A percentile compares a stretch with the other conserved stretches of the same genome.
Conservation (phyloP, 2,113 vertebrate genomes). For the Triplophysa tibetana region DNA sequence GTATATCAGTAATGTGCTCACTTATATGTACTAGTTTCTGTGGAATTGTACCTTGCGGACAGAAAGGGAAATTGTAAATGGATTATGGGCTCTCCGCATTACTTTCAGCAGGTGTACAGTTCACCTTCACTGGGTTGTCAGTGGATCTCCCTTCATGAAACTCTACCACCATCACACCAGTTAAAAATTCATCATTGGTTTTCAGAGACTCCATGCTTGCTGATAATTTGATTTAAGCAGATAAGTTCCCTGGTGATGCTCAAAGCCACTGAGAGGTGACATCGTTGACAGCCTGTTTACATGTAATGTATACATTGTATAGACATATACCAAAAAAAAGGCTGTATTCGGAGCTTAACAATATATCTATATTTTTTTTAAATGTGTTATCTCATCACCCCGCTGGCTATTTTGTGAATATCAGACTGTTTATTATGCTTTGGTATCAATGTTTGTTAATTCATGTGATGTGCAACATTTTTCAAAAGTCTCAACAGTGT, state of each 20-base stretch:
- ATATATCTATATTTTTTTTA: neutral
- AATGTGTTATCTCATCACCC: neutral
- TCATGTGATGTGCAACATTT: neutral
- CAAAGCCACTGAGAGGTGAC: constrained; percentile 37
- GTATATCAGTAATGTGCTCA: no score
- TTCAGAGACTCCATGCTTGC: constrained; percentile 10
- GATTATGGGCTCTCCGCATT: constrained; percentile 12
- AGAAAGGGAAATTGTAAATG: neutral
- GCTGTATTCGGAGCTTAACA: neutral
- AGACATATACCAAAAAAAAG: neutral
- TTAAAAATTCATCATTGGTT: constrained; percentile 56
- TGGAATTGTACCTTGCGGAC: neutral
- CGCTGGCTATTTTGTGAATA: neutral
- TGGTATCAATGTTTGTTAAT: neutral
- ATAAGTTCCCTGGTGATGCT: constrained; percentile 32
- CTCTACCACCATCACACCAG: constrained; percentile 19
- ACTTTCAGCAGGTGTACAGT: constrained; percentile 48
- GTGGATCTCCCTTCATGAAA: constrained; percentile 44
- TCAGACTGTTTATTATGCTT: neutral
- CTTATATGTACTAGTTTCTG: no score
- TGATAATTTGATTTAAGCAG: constrained; percentile 48
- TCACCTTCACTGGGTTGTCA: constrained; percentile 37
- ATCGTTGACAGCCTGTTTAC: constrained; percentile 35
- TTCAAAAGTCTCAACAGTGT: neutral
- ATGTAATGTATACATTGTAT: constrained; percentile 23